Base-by-base conservation (phyloP, 2,888 invertebrate genomes). In the Chymomyza fuscimana region DNA sequence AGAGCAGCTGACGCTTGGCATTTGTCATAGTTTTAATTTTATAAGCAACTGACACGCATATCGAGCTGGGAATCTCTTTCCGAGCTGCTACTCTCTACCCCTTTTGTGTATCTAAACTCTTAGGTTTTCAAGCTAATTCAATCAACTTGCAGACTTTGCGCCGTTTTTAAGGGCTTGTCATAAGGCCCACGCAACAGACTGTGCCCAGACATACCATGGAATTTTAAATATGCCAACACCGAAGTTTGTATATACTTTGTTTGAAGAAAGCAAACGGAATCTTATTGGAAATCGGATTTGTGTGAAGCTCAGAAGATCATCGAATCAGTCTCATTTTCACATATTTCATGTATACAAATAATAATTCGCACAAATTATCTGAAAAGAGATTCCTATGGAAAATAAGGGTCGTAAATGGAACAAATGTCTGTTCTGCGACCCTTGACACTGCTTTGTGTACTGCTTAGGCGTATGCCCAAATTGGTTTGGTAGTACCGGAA, bases 1-100 rank as follows among this genome's bases (percentile, higher is more conserved):
- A 46, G 40, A 46, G 40, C 40, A 46, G 6, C 40, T 12, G 4
- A 46, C 40, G 12, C 25, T 58, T 58, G 58, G 63, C 67, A 77
- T 69, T 71, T 74, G 77, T 77, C 77, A 74, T 67, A 66, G 67
- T 70, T 69, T 72, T 63, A 71, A 74, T 74, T 76, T 65, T 62
- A 67, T 69, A 74, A 74, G 63, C 63, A 71, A 61, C 60, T 52
- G 67, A 66, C 67, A 74, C 67, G 72, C 67, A 71, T 71, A 62
- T 67, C 22, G 54, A 54, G 54, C 54, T 22, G 19, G 15, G 19
- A 54, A 22, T 22, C 54, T 29, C 63, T n/a, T 10, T 5, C 40
- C 7, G 1, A n/a, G 16, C 12, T 7, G 32, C 22, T 46, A 19
- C 46, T 1, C n/a, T 19, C 16, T 32, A 32, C 51, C 59, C 16